Percentiles rank a stretch among this genome's conserved stretches.
Evolutionary conservation across 37 sponge, comb jelly and placozoan genomes (phyloP).

Genomic region (Diacarnus erythraeanus): DNA sequence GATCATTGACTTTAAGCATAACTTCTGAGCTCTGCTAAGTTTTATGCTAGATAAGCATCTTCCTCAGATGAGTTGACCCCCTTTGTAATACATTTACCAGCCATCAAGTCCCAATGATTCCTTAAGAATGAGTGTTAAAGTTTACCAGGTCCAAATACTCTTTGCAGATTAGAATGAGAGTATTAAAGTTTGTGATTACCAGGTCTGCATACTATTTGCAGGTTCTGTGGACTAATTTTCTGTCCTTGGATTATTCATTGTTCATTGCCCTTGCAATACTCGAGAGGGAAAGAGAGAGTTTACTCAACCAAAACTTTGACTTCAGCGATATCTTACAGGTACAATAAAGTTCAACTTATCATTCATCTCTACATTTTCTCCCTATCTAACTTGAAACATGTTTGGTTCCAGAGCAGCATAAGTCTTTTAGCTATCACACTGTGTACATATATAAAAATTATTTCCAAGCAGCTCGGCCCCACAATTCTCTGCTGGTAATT

Average conservation of each 20-base stretch:
- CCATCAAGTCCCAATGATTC: no score
- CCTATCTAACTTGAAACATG: background rate
- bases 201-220: constrained; percentile 6
- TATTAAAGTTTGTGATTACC: background rate
- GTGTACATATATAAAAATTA: no score
- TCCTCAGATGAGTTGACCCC: no score
- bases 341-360: background rate
- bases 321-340: constrained; percentile 80
- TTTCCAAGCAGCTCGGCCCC: no score
- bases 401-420: background rate
- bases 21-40: no score
- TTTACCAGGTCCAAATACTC: no score
- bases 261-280: constrained; percentile 92
- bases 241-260: constrained; percentile 77
- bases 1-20: no score
- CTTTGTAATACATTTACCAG: no score
- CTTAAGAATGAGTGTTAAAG: no score
- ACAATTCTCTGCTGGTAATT: no score
- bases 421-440: constrained; percentile 4
- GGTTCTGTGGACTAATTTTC: constrained; percentile 81
- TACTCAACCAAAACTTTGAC: constrained; percentile 35
- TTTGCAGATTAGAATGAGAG: no score
- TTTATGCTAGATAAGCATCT: no score
- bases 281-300: constrained; percentile 51
- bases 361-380: background rate